These are phyloP conservation scores for Columba guinea DNA, from an alignment of 2,797 vertebrate genomes.

Conservation along the genomic window DNA sequence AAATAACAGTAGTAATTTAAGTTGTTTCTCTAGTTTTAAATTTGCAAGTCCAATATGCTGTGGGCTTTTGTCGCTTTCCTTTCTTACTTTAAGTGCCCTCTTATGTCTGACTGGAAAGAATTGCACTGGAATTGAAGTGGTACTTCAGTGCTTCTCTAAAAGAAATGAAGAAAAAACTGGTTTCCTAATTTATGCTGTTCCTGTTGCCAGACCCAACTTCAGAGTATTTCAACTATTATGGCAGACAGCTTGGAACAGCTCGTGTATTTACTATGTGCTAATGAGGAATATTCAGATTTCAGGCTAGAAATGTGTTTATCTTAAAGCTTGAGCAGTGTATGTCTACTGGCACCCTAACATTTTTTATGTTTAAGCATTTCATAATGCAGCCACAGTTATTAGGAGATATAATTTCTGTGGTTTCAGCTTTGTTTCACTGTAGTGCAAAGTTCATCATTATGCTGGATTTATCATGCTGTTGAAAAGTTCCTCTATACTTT, in stretches of 20 bases:
- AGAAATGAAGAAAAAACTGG: background rate
- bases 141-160: background rate
- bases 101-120: background rate
- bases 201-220: background rate
- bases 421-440: background rate
- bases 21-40: background rate
- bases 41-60: background rate
- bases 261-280: background rate
- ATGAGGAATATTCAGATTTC: background rate
- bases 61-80: background rate
- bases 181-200: background rate
- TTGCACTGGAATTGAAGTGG: background rate
- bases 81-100: background rate
- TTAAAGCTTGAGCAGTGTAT: background rate
- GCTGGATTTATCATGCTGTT: background rate
- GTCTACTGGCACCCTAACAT: background rate
- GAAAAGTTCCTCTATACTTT: background rate
- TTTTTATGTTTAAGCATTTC: background rate
- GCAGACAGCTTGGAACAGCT: background rate
- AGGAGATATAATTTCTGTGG: background rate
- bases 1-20: background rate
- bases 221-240: fast-evolving
- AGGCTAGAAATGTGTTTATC: background rate
- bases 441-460: background rate
- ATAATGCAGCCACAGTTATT: background rate